These are phyloP conservation scores for Pteropus rufus DNA, from an alignment of 2,797 vertebrate genomes.

Conservation along the genomic window DNA sequence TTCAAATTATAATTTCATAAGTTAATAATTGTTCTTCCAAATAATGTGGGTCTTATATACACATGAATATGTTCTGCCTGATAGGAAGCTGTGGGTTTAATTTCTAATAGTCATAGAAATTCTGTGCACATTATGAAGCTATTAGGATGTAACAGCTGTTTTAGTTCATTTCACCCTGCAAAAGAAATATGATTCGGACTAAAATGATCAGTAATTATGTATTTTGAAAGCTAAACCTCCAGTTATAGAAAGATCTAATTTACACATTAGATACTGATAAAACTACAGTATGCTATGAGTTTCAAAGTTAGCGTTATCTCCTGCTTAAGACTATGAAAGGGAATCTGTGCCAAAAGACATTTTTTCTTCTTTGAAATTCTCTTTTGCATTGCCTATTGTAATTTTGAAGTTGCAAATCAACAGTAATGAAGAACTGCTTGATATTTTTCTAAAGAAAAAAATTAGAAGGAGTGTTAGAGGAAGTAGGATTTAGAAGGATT, in stretches of 20 bases:
- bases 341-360: constrained; percentile 61
- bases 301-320: constrained; percentile 72
- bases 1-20: constrained; percentile 66
- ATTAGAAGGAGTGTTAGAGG: constrained; percentile 57
- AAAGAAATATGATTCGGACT: constrained; percentile 60
- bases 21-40: constrained; percentile 66
- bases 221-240: constrained; percentile 66
- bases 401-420: constrained; percentile 69
- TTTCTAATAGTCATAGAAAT: constrained; percentile 64
- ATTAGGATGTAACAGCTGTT: constrained; percentile 68
- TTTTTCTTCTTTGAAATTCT: constrained; percentile 45
- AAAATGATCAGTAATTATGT: constrained; percentile 75
- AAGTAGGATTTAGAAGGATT: constrained; percentile 66
- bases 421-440: constrained; percentile 67
- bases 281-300: constrained; percentile 59
- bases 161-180: constrained; percentile 68
- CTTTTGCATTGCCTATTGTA: constrained; percentile 49
- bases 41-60: constrained; percentile 61
- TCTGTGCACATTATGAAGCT: constrained; percentile 59
- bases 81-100: constrained; percentile 65
- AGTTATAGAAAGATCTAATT: constrained; percentile 73
- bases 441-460: constrained; percentile 58
- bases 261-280: constrained; percentile 74
- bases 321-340: constrained; percentile 52
- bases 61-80: constrained; percentile 52